Evolutionary conservation across 2,888 invertebrate species (phyloP).

Genomic region (Ennomos erosarius): DNA sequence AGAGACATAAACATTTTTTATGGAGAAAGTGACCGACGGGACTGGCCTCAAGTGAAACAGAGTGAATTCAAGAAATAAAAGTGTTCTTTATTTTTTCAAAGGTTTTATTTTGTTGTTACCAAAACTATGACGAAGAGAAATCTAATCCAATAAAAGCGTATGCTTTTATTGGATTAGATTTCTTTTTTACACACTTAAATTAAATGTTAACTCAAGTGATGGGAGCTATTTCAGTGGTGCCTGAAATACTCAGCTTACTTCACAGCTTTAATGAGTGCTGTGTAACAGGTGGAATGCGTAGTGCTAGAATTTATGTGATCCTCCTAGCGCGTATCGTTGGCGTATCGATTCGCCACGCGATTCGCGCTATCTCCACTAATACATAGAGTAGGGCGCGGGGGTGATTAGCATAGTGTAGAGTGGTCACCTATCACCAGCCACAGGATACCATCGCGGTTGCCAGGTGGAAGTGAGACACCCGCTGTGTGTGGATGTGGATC

Average conservation of each 20-base stretch:
- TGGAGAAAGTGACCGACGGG: too few relatives aligned
- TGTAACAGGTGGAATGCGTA: constrained; percentile 17
- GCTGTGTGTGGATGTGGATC: not conserved
- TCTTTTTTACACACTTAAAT: not conserved
- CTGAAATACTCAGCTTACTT: constrained; percentile 2
- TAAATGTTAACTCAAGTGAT: constrained; percentile 6
- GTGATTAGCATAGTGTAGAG: too few relatives aligned
- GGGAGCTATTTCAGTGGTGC: not conserved
- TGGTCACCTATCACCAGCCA: too few relatives aligned
- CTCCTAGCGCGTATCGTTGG: constrained; percentile 4
- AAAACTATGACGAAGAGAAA: too few relatives aligned
- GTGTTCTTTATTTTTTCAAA: too few relatives aligned
- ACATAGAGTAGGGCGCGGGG: too few relatives aligned
- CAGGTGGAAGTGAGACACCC: constrained; percentile 2
- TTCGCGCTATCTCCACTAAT: not conserved
- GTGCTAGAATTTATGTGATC: not conserved
- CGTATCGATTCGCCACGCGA: constrained; percentile 1
- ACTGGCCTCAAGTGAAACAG: too few relatives aligned
- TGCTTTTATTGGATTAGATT: too few relatives aligned
- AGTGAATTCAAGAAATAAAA: too few relatives aligned
- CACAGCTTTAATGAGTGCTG: constrained; percentile 6
- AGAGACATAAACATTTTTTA: too few relatives aligned
- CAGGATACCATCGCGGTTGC: not conserved
- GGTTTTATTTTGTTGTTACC: too few relatives aligned
- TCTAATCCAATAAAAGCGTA: too few relatives aligned